Evolutionary conservation across 1,140 invertebrate genomes (phyloP).

Genomic region (Drosophila jambulina): DNA sequence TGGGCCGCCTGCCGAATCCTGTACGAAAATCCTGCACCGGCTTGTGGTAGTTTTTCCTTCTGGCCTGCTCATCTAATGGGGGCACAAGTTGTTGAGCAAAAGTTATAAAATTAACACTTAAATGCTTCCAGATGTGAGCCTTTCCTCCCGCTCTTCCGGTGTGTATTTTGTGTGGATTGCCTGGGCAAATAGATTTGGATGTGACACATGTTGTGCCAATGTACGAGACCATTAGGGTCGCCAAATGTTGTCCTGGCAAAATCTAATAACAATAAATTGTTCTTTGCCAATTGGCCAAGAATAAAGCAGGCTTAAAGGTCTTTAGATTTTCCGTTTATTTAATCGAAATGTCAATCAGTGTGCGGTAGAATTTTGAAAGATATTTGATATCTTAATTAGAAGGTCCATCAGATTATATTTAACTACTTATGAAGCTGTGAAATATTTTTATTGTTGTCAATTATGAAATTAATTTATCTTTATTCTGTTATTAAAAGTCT

Average conservation of each 20-base stretch:
- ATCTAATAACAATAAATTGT: constrained; percentile 71
- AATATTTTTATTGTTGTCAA: not conserved
- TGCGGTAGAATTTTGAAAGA: not conserved
- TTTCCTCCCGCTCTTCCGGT: not conserved
- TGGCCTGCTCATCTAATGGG: constrained; percentile 22
- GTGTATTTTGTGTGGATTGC: not conserved
- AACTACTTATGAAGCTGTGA: no score
- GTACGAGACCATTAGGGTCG: constrained; percentile 26
- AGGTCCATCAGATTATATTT: no score
- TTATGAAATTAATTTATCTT: not conserved
- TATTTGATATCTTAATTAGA: not conserved
- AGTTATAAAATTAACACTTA: constrained; percentile 66
- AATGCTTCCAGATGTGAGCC: constrained; percentile 62
- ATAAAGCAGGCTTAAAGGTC: constrained; percentile 32
- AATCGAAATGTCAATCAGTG: constrained; percentile 21
- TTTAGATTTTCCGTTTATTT: not conserved
- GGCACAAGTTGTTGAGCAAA: constrained; percentile 41
- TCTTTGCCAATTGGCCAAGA: constrained; percentile 56
- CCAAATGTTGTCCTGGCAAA: constrained; percentile 34
- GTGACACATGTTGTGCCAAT: constrained; percentile 46
- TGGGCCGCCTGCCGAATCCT: constrained; percentile 12
- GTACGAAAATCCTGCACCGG: constrained; percentile 5
- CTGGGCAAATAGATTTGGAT: constrained; percentile 22
- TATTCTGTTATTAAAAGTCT: not conserved
- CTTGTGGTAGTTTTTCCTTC: constrained; percentile 32